Conservation (phyloP, 1,140 invertebrate species). For the Ceratina calcarata region DNA sequence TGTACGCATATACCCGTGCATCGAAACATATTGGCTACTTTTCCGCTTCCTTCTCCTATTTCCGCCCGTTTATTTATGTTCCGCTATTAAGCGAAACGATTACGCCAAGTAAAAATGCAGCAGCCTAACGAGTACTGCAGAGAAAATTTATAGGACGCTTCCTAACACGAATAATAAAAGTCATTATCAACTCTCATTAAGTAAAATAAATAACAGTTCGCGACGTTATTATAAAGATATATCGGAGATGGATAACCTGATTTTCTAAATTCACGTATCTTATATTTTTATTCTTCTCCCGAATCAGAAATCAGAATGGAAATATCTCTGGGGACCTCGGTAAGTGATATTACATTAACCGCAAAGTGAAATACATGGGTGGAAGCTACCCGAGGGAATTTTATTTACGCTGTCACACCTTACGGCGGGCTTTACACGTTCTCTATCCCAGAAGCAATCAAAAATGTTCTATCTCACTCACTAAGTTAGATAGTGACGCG, state of each 20-base stretch:
- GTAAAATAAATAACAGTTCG: too few species aligned
- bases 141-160: neutral
- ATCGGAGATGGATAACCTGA: too few species aligned
- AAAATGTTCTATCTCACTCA: neutral
- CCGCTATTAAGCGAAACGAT: neutral
- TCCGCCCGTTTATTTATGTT: neutral
- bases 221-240: too few species aligned
- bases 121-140: neutral
- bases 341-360: constrained; percentile 41
- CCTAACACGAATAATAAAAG: too few species aligned
- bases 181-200: too few species aligned
- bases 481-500: too few species aligned
- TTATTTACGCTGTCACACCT: constrained; percentile 21
- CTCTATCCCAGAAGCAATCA: neutral
- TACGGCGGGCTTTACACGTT: neutral
- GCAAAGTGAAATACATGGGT: constrained; percentile 26
- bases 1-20: neutral
- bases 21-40: neutral
- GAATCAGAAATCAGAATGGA: constrained; percentile 21
- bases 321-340: neutral
- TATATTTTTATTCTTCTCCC: neutral
- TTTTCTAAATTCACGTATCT: neutral
- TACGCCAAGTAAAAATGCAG: neutral
- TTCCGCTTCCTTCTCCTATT: neutral
- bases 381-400: constrained; percentile 12